Base-by-base conservation (phyloP, 2,888 invertebrate species). In the Aproaerema taeniolella region DNA sequence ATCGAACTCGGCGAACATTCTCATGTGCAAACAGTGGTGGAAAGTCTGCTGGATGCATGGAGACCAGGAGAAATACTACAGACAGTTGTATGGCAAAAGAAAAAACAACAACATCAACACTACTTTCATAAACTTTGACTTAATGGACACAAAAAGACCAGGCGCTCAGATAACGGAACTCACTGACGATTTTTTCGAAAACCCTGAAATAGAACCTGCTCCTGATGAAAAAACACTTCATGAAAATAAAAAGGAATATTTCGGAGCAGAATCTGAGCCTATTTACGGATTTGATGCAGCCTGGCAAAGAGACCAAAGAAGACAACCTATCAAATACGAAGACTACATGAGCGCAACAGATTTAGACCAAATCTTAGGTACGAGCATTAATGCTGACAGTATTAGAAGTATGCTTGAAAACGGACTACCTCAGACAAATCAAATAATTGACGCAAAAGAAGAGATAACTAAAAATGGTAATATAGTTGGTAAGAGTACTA, bases 11-110 rank as follows among this genome's bases (percentile, higher is more conserved):
- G 92, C 92, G 46, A 93, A 93, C 77, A 91, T 93, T 67, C 78
- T 93, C 49, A 93, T 93, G 91, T 93, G 93, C 85, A 92, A 92
- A 73, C 93, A 94, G 87, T 95, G 95, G 94, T 95, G 95, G 95
- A 93, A 93, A 76, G 94, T 94, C 45, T 95, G 95, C 66, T 94
- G 94, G 91, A 91, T 95, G 89, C 92, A 94, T 67, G 95, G 94
- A 35, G 94, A 93, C 74, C 93, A 93, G 64, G 93, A 94, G 65
- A 94, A 94, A 66, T 93, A 94, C 83, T 95, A 95, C 86, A 86
- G 94, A 59, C 93, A 94, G 66, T 86, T 94, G 45, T 95, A 95
- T 72, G 93, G 92, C 10, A 89, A 85, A 55, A 73, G 89, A 53
- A 87, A 89, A 76, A 52, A 63, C 1, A 73, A 71, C 37, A 73